Base-by-base conservation (phyloP, 2,888 invertebrate species). In the Chaetogeoica ovagalla region DNA sequence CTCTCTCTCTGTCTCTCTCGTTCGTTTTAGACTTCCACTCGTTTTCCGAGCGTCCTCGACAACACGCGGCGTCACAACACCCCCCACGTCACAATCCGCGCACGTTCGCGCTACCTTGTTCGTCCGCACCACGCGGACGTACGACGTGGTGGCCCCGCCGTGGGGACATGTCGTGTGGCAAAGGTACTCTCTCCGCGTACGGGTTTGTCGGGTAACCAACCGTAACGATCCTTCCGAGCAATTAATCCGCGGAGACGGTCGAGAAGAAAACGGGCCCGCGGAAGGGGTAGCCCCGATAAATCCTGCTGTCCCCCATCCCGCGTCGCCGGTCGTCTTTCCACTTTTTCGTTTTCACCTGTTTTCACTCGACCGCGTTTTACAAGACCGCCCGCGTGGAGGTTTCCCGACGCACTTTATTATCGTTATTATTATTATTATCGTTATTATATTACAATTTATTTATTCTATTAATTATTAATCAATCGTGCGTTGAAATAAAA, bases 191-290 rank as follows among this genome's bases (percentile, higher is more conserved):
- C 30, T 2, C 30, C 11, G 23, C 11, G 37, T 30, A 30, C 30
- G 65, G 74, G 74, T 65, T 43, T 73, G n/a, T 17, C 19, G 73
- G 37, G 68, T 76, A 69, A 76, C 76, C 76, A 68, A 76, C 76
- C 76, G 76, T 76, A 76, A 76, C 76, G 69, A 76, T 76, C 76
- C 76, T 76, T 76, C 76, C 76, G 68, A 68, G 60, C 76, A 76
- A 76, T 76, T 76, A 76, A 76, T 68, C 68, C 76, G 59, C 76
- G 59, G 59, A 57, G 74, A 65, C n/a, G 68, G 60, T 9, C 59
- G 68, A 69, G 68, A 76, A 76, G 76, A 76, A 55, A 69, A 75
- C 57, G 65, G 52, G n/a, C n/a, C 13, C 11, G 48, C 63, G 63
- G 63, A 13, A 21, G 63, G 63, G 63, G 21, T 57, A 5, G 63